phyloP scores from a whole-genome alignment of 30 jellyfish, hydroid and myxozoan species.

The Cassiopea andromeda region DNA sequence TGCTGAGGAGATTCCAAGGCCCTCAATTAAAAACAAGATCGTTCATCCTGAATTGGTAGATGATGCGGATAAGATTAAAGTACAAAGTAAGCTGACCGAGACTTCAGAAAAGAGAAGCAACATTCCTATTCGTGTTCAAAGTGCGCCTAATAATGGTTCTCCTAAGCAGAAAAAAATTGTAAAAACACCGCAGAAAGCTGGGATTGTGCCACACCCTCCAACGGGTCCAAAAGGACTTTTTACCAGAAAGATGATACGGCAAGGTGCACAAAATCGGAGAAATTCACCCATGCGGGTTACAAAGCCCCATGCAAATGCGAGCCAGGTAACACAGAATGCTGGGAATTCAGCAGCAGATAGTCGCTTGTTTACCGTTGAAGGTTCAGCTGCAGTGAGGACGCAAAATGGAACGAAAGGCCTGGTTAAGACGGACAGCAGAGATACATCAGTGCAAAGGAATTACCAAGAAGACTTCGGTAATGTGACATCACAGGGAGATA shows the following conservation, averaged over 20 bases:
- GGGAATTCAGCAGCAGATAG: neutral
- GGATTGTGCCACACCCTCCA: conserved; percentile 78
- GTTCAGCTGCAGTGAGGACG: neutral
- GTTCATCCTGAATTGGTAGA: conserved; percentile 23
- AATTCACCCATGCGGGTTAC: conserved; percentile 69
- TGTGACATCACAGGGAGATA: neutral
- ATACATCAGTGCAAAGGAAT: neutral
- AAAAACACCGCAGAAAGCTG: conserved; percentile 52
- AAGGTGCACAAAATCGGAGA: conserved; percentile 30
- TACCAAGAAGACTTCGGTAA: neutral
- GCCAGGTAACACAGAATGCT: neutral
- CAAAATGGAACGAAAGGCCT: neutral
- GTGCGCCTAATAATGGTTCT: neutral
- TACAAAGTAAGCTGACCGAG: conserved; percentile 37
- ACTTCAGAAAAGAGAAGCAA: conserved; percentile 20
- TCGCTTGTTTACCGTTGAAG: neutral
- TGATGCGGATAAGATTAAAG: conserved; percentile 33
- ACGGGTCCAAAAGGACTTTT: conserved; percentile 66
- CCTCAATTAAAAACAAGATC: conserved; percentile 38
- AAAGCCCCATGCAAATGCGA: conserved; percentile 21
- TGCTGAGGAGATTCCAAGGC: conserved; percentile 27
- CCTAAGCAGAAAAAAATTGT: neutral
- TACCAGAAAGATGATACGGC: conserved; percentile 33
- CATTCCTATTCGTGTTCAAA: conserved; percentile 56
- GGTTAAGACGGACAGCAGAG: neutral